phyloP scores from a whole-genome alignment of 1,140 invertebrate genomes.

The Epicauta chinensis region DNA sequence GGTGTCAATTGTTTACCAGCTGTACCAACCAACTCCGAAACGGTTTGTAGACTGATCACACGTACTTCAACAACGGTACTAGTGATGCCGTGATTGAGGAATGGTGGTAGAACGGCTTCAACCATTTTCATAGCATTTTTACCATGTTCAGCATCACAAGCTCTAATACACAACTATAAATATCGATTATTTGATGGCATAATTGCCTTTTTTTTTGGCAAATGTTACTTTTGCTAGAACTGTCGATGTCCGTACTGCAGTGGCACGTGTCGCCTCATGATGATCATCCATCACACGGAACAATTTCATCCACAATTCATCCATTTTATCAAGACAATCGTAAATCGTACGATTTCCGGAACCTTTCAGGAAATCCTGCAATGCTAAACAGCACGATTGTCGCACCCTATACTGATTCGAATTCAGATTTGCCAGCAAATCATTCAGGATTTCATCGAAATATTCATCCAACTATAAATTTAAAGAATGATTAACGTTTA shows the following conservation, averaged over 20 bases:
- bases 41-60: slow-evolving; percentile 71
- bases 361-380: slow-evolving; percentile 70
- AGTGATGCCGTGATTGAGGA: slow-evolving; percentile 73
- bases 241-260: slow-evolving; percentile 70
- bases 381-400: slow-evolving; percentile 82
- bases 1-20: slow-evolving; percentile 72
- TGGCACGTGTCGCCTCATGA: slow-evolving; percentile 78
- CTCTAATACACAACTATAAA: slow-evolving; percentile 65
- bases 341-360: slow-evolving; percentile 39
- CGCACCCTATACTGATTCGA: slow-evolving; percentile 80
- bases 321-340: slow-evolving; percentile 50
- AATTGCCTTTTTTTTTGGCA: background rate
- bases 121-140: slow-evolving; percentile 73
- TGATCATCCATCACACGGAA: slow-evolving; percentile 92
- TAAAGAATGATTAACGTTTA: slow-evolving; percentile 5
- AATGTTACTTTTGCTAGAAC: slow-evolving; percentile 74
- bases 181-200: slow-evolving; percentile 13
- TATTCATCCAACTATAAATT: slow-evolving; percentile 71
- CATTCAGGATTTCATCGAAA: slow-evolving; percentile 78
- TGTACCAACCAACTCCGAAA: slow-evolving; percentile 74
- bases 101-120: slow-evolving; percentile 67
- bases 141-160: slow-evolving; percentile 68
- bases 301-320: slow-evolving; percentile 73
- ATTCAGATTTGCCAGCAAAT: slow-evolving; percentile 75
- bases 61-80: slow-evolving; percentile 75